These are phyloP conservation scores for Meloidogyne floridensis DNA, from an alignment of 1,140 invertebrate species.

Conservation along the genomic window DNA sequence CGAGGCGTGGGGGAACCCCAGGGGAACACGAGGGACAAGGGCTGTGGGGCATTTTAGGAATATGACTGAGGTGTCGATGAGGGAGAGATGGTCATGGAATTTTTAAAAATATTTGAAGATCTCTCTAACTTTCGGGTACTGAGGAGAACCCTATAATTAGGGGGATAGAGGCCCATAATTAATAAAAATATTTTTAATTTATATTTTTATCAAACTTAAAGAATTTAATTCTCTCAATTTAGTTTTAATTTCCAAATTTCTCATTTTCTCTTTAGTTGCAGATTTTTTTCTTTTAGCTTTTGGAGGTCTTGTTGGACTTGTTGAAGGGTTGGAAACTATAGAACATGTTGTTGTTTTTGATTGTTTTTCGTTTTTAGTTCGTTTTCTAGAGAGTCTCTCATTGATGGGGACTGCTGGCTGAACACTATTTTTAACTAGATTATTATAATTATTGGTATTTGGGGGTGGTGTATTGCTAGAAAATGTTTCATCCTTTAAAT, in stretches of 20 bases:
- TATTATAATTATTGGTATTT: not conserved
- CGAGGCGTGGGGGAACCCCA: no score
- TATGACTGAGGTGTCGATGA: no score
- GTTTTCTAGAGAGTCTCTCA: not conserved
- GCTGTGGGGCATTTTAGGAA: no score
- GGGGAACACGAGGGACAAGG: no score
- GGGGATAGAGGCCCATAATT: no score
- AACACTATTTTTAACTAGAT: not conserved
- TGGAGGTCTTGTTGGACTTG: not conserved
- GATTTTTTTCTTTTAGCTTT: slow-evolving; percentile 27
- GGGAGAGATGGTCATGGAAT: no score
- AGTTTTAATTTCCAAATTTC: slow-evolving; percentile 19
- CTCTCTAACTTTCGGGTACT: no score
- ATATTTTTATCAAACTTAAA: no score
- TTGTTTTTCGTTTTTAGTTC: not conserved
- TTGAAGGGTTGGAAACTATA: not conserved
- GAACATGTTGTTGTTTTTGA: not conserved
- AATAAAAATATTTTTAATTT: no score
- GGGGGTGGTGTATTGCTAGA: not conserved
- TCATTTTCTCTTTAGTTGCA: not conserved
- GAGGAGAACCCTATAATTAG: no score
- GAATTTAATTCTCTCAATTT: not conserved
- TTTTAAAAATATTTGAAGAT: no score
- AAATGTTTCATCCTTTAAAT: not conserved
- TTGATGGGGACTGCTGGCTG: not conserved